Evolutionary conservation across 2,888 invertebrate genomes (phyloP).

Genomic region (Atherix ibis): DNA sequence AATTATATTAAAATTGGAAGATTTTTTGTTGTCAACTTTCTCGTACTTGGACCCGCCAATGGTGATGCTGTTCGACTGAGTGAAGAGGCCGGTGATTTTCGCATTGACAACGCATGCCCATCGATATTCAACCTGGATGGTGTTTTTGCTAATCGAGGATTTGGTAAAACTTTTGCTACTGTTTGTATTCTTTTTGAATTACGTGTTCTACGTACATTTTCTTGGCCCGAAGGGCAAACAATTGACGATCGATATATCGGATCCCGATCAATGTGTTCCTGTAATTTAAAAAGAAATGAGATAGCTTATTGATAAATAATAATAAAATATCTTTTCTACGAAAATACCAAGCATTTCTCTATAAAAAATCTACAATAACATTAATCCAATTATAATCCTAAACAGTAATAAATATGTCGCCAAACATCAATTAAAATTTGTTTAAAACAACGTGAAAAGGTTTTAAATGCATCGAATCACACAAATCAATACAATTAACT

Average conservation of each 20-base stretch:
- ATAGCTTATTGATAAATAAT: not conserved
- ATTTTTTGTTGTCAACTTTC: conserved; percentile 22
- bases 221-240: not conserved
- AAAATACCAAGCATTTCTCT: not conserved
- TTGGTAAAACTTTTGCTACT: no score
- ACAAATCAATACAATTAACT: conserved; percentile 11
- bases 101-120: conserved; percentile 4
- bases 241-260: conserved; percentile 12
- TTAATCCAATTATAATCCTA: conserved; percentile 17
- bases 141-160: conserved; percentile 12
- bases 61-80: conserved; percentile 12
- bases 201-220: conserved; percentile 9
- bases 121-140: conserved; percentile 13
- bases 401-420: no score
- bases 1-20: conserved; percentile 22
- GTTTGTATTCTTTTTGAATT: no score
- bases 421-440: no score
- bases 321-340: not conserved
- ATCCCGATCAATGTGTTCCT: conserved; percentile 11
- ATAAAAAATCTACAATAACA: conserved; percentile 2
- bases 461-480: no score
- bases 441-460: no score
- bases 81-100: conserved; percentile 9
- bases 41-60: conserved; percentile 10
- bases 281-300: not conserved